Base-by-base conservation (phyloP, 2,113 vertebrate genomes). In the Phylloscopus trochilus region DNA sequence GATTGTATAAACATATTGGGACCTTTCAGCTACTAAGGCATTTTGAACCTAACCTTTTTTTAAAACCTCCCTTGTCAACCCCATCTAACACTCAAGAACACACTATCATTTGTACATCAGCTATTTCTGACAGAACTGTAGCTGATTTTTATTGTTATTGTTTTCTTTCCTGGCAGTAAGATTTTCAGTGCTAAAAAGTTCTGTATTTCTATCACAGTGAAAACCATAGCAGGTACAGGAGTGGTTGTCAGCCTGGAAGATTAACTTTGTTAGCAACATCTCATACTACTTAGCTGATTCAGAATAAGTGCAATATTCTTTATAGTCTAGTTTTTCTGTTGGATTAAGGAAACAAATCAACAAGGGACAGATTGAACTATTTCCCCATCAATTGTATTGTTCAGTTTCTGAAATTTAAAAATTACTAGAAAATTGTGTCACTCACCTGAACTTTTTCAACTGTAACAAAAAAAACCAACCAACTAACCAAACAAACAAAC, bases 1-100 rank as follows among this genome's bases (percentile, higher is more conserved):
- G 8, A n/a, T 7, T 55, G 2, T 46, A 12, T 73, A 27, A 67
- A 79, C 5, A 41, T 0, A 0, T 46, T 27, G 55, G 12, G 16
- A 72, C 5, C 4, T 79, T 91, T 89, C 37, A 79, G 31, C 17
- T 83, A 35, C 19, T 15, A 16, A 39, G 11, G 31, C 8, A 19
- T 19, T 46, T 78, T 77, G 33, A 83, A 69, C 4, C 2, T 15
- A 31, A 35, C 5, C 9, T n/a, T 27, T 67, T 37, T 39, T 43
- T 31, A 87, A 87, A 81, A 64, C 2, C 13, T 70, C 13, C 14
- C 11, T 72, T 76, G 5, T 43, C 43, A 91, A 37, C 23, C 23
- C 12, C 18, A 66, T 44, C 13, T 78, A 52, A 52, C 30, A 39
- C 7, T 75, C 37, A 77, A 39, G 22, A 9, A 13, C 10, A 10